Conservation (phyloP, 2,888 invertebrate species). For the Diaperis boleti region DNA sequence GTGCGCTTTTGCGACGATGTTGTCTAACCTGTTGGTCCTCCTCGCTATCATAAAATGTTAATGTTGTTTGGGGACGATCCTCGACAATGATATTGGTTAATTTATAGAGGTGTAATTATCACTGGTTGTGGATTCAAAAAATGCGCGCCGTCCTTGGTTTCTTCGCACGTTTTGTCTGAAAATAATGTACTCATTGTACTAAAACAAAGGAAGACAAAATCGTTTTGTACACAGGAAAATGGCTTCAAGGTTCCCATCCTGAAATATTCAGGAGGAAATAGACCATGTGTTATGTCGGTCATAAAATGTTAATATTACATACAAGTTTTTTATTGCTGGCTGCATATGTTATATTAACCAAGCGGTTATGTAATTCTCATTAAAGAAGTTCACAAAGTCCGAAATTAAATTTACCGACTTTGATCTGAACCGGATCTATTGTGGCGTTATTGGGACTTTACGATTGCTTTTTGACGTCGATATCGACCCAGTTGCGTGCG, state of each 20-base stretch:
- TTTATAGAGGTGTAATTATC: constrained; percentile 34
- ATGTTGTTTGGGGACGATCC: constrained; percentile 18
- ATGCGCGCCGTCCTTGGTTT: constrained; percentile 33
- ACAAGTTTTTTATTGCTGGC: constrained; percentile 36
- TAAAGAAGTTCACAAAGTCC: constrained; percentile 27
- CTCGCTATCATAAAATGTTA: constrained; percentile 25
- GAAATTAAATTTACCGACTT: constrained; percentile 20
- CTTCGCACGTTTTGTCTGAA: constrained; percentile 34
- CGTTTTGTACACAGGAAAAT: constrained; percentile 51
- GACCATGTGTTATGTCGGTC: constrained; percentile 57
- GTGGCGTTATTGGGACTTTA: constrained; percentile 15
- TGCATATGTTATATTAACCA: constrained; percentile 39
- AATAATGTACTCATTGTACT: constrained; percentile 43
- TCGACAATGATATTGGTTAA: constrained; percentile 32
- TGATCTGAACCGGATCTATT: constrained; percentile 36
- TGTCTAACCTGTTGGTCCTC: constrained; percentile 28
- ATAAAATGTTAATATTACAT: constrained; percentile 51
- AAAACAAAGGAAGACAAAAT: constrained; percentile 55
- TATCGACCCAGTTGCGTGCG: too few species aligned
- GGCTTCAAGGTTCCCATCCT: constrained; percentile 52
- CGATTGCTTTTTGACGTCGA: constrained; percentile 1
- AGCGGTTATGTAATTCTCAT: constrained; percentile 39
- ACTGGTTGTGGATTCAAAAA: constrained; percentile 28
- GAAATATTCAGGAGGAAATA: constrained; percentile 55
- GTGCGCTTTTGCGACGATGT: constrained; percentile 15